phyloP scores from a whole-genome alignment of 2,797 vertebrate genomes.

The Leucoraja ocellata region DNA sequence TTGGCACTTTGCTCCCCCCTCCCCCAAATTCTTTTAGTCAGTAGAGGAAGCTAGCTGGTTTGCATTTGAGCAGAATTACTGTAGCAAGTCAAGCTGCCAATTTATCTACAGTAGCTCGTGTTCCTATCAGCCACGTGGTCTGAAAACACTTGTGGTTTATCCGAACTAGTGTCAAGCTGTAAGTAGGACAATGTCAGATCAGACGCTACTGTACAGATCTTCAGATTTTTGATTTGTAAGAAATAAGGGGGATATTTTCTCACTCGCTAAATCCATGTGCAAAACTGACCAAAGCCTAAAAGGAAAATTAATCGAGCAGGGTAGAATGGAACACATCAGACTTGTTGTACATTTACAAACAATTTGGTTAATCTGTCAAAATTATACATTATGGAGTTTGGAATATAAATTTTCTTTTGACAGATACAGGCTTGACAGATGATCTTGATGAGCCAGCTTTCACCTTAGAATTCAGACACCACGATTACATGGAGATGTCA shows the following conservation, averaged over 20 bases:
- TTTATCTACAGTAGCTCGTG: not conserved
- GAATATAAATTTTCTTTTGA: constrained; percentile 42
- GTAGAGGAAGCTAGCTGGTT: not conserved
- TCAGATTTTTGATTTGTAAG: too few relatives aligned
- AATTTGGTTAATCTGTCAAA: not conserved
- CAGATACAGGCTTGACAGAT: constrained; percentile 54
- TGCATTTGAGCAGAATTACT: not conserved
- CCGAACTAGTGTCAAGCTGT: not conserved
- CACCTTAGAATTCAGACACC: constrained; percentile 79
- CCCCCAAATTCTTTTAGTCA: too few relatives aligned
- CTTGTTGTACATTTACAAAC: not conserved
- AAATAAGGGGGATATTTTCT: not conserved
- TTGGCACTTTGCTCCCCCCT: not conserved
- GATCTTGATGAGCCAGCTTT: constrained; percentile 63
- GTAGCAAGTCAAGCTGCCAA: not conserved
- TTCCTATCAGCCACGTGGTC: not conserved
- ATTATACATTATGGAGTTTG: not conserved
- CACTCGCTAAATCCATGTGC: not conserved
- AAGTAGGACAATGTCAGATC: not conserved
- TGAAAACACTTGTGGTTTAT: not conserved
- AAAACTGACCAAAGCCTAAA: not conserved
- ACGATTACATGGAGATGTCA: constrained; percentile 80
- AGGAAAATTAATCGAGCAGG: not conserved
- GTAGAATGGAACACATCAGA: not conserved
- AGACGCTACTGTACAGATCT: too few relatives aligned